Conservation (phyloP, 2,797 vertebrate species). For the Clarias fuscus region DNA sequence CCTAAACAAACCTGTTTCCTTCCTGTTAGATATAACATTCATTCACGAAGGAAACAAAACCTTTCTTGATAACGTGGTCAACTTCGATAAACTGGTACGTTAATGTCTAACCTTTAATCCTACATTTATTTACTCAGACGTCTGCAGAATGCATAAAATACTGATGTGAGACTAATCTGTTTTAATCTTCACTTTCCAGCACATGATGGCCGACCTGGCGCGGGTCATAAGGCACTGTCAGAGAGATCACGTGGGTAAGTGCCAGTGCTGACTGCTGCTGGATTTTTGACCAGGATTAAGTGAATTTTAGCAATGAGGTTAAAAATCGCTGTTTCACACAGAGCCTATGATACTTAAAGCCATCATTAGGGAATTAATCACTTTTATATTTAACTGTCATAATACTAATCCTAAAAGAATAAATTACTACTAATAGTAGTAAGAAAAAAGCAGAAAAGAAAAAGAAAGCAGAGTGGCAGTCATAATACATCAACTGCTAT, state of each 20-base stretch:
- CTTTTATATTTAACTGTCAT: not conserved
- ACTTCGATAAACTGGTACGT: conserved; percentile 98
- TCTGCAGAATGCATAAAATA: conserved; percentile 3
- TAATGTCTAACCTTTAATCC: not conserved
- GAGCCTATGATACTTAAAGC: not conserved
- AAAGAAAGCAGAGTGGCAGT: not conserved
- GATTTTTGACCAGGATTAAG: not conserved
- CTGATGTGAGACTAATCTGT: not conserved
- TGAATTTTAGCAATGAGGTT: not conserved
- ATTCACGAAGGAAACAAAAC: conserved; percentile 99
- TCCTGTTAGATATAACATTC: conserved; percentile 88
- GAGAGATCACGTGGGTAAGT: conserved; percentile 80
- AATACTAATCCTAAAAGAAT: not conserved
- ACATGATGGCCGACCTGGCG: conserved; percentile 96
- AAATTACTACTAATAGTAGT: not conserved
- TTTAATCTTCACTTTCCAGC: conserved; percentile 69
- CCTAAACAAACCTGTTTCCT: conserved; percentile 25
- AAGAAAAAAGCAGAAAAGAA: not conserved
- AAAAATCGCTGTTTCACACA: not conserved
- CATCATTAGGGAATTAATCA: not conserved
- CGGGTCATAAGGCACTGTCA: conserved; percentile 90
- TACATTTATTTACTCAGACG: not conserved
- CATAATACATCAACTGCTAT: not conserved
- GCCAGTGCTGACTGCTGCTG: not conserved
- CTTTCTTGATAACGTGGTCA: conserved; percentile 95